A percentile compares a stretch with the other conserved stretches of the same genome.
These are phyloP conservation scores for Hydropsyche betteni DNA, from an alignment of 2,888 invertebrate genomes.

Conservation along the genomic window DNA sequence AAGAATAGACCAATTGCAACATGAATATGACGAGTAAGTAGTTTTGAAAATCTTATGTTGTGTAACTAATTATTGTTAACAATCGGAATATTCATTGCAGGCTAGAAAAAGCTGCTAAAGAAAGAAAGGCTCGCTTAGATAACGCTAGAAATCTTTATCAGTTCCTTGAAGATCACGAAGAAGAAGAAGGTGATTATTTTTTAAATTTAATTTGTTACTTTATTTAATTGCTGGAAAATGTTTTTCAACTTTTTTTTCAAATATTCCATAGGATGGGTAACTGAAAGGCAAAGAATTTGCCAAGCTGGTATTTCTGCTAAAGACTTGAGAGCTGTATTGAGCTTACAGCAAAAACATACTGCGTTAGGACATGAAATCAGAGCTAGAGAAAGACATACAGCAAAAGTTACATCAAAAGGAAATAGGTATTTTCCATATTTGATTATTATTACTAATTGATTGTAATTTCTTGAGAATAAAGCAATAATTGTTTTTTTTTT, in stretches of 20 bases:
- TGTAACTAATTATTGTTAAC: background rate
- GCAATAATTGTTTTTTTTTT: constrained; percentile 32
- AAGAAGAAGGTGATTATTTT: constrained; percentile 78
- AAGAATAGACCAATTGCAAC: constrained; percentile 78
- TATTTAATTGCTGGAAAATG: background rate
- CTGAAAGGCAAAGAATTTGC: constrained; percentile 93
- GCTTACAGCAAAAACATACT: constrained; percentile 92
- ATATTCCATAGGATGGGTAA: constrained; percentile 77
- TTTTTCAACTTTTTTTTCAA: constrained; percentile 6
- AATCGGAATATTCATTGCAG: constrained; percentile 57
- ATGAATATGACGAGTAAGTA: constrained; percentile 75
- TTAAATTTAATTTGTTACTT: background rate
- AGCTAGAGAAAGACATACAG: constrained; percentile 66
- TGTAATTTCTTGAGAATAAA: background rate
- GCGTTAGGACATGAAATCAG: constrained; percentile 89
- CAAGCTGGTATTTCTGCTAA: constrained; percentile 93
- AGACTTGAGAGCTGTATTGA: constrained; percentile 89
- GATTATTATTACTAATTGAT: too few relatives aligned
- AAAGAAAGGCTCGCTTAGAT: constrained; percentile 84
- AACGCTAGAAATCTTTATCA: constrained; percentile 94
- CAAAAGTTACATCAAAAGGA: constrained; percentile 64
- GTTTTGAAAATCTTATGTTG: constrained; percentile 51
- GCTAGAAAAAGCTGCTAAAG: constrained; percentile 75
- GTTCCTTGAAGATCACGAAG: constrained; percentile 96
- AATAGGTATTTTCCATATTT: constrained; percentile 65